A percentile compares a stretch with the other conserved stretches of the same genome.
Conservation (phyloP, 1,140 invertebrate species). For the Megalonaias nervosa region DNA sequence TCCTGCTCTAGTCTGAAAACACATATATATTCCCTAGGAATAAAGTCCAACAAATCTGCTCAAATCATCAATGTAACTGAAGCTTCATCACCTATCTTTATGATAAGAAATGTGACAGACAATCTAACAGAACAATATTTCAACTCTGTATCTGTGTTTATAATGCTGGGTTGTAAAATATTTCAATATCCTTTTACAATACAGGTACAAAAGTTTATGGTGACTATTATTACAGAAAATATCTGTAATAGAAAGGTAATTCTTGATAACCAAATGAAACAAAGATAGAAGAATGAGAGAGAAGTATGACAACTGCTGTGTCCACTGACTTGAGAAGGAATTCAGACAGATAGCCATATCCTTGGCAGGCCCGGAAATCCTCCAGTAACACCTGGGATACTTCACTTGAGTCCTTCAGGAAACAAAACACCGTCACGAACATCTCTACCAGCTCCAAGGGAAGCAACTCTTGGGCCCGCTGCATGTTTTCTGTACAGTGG, state of each 20-base stretch:
- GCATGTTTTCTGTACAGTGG: conserved; percentile 97
- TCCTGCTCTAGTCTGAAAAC: conserved; percentile 61
- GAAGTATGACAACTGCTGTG: background rate
- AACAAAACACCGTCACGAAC: conserved; percentile 98
- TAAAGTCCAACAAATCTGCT: background rate
- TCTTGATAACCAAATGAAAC: background rate
- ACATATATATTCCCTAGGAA: background rate
- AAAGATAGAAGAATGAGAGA: background rate
- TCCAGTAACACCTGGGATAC: conserved; percentile 94
- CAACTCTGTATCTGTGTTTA: background rate
- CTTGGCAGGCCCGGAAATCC: conserved; percentile 95
- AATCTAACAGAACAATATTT: background rate
- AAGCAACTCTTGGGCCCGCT: conserved; percentile 88
- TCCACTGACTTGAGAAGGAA: conserved; percentile 90
- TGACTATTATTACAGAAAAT: no score
- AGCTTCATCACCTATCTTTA: background rate
- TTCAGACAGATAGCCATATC: conserved; percentile 95
- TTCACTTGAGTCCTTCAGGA: conserved; percentile 98
- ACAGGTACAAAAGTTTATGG: no score
- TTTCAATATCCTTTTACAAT: no score
- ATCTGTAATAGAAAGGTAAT: no score
- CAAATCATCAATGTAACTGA: background rate
- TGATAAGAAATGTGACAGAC: background rate
- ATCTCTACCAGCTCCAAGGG: conserved; percentile 98
- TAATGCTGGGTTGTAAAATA: background rate